Base-by-base conservation (phyloP, 2,113 vertebrate species). In the Anarrhichthys ocellatus region DNA sequence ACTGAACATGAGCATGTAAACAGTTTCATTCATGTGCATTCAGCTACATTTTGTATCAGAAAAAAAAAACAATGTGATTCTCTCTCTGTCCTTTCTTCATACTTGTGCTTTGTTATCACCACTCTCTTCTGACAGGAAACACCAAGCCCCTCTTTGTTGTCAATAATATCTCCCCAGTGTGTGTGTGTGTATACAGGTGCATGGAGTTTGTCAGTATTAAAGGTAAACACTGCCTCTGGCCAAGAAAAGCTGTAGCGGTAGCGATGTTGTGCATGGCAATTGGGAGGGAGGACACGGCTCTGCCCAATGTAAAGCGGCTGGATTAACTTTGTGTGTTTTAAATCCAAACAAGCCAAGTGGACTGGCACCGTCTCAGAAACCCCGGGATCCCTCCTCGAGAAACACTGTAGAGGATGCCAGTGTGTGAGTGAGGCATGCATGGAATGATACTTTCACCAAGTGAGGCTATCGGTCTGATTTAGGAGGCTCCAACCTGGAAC, bases 191-290 rank as follows among this genome's bases (percentile, higher is more conserved):
- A n/a, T 62, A 9, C 20, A 68, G 68, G 80, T 42, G 20, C 59
- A 77, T 77, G 76, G 84, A 80, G 80, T 65, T 48, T 82, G 70
- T 86, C 78, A 74, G 81, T 86, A 38, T 82, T 87, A 48, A 38
- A 72, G 84, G 78, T 89, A 91, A 91, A 91, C 82, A 90, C 32
- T n/a, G 27, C 76, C 46, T 50, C 56, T 15, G 13, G 72, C 85
- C 85, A 80, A 70, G 78, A 76, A 80, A 88, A 82, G 36, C 74
- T 75, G 42, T 74, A 73, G 36, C 68, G 70, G 76, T 74, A 40
- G 82, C 74, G 78, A 90, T 83, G 84, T 67, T 83, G 73, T 76
- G 54, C 78, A 73, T 50, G 80, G 46, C 77, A 79, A 85, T 71
- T 73, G 77, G n/a, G 50, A 82, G 29, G 64, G 71, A 85, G 70